Conservation (phyloP, 2,888 invertebrate genomes). For the Stramonita haemastoma region DNA sequence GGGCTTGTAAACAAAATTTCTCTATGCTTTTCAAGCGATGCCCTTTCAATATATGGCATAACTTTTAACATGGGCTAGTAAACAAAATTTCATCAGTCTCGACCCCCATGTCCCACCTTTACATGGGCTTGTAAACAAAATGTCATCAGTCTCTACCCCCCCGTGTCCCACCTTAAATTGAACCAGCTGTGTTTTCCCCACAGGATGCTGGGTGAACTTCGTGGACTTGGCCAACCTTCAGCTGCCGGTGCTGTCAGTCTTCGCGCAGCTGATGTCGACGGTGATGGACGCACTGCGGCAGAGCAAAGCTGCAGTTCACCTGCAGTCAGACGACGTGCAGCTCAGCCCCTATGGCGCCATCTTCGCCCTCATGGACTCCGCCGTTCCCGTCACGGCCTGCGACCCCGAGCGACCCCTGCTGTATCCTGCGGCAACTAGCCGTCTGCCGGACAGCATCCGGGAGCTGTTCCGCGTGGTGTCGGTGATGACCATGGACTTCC, state of each 20-base stretch:
- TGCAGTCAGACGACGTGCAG: constrained; percentile 70
- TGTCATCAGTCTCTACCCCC: too few species aligned
- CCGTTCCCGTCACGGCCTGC: constrained; percentile 61
- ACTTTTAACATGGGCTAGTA: too few species aligned
- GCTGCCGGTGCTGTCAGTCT: constrained; percentile 69
- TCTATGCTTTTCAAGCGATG: too few species aligned
- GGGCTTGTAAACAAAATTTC: too few species aligned
- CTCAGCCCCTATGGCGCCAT: constrained; percentile 66
- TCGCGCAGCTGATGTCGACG: constrained; percentile 69
- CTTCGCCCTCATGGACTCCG: constrained; percentile 69
- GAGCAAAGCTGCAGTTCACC: constrained; percentile 66
- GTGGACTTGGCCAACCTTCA: constrained; percentile 68
- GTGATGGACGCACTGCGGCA: constrained; percentile 69
- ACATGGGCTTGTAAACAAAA: too few species aligned
- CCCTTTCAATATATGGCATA: too few species aligned
- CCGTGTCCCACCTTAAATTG: too few species aligned
- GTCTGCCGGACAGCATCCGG: constrained; percentile 69
- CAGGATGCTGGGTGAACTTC: constrained; percentile 75
- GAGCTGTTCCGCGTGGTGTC: constrained; percentile 73
- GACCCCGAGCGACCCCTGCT: constrained; percentile 70
- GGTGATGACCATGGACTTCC: constrained; percentile 68
- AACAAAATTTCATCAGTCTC: too few species aligned
- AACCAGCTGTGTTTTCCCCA: too few species aligned
- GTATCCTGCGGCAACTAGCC: constrained; percentile 66
- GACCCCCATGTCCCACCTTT: too few species aligned